These are phyloP conservation scores for Tolmerus cingulatus DNA, from an alignment of 2,888 invertebrate species.

Conservation along the genomic window DNA sequence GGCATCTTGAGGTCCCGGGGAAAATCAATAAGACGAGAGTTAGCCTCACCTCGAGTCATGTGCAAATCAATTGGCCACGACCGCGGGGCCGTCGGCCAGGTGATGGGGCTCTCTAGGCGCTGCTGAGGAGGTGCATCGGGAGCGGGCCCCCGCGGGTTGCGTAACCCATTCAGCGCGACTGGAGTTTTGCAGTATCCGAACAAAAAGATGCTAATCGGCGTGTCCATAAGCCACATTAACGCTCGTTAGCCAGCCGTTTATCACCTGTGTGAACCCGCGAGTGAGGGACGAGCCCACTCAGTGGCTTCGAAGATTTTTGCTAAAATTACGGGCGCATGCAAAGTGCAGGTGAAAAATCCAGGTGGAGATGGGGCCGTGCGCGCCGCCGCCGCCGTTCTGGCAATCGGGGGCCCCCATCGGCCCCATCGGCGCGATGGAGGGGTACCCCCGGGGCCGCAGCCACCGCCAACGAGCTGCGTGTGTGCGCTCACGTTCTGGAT, in stretches of 20 bases:
- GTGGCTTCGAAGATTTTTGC: conserved; percentile 12
- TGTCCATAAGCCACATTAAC: conserved; percentile 41
- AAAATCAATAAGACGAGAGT: conserved; percentile 1
- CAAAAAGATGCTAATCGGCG: conserved; percentile 37
- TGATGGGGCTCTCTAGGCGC: neutral
- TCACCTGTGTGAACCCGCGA: conserved; percentile 31
- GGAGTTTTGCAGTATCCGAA: conserved; percentile 11
- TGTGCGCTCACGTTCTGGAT: conserved; percentile 24
- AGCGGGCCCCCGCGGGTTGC: neutral
- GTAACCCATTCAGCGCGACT: conserved; percentile 12
- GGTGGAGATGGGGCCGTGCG: neutral
- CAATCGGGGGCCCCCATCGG: neutral
- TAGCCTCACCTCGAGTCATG: conserved; percentile 10
- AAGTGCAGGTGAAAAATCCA: conserved; percentile 18
- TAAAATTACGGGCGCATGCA: conserved; percentile 25
- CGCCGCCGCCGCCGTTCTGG: neutral
- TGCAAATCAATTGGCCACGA: conserved; percentile 25
- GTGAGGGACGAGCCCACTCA: conserved; percentile 19
- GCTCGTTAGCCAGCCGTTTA: conserved; percentile 29
- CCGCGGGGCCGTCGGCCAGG: neutral
- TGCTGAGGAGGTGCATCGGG: neutral
- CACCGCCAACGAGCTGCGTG: neutral
- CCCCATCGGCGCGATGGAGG: neutral
- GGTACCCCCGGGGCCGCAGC: neutral
- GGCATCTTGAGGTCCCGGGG: neutral